phyloP scores from a whole-genome alignment of 2,888 invertebrate species.

The Trichacis sp. region DNA sequence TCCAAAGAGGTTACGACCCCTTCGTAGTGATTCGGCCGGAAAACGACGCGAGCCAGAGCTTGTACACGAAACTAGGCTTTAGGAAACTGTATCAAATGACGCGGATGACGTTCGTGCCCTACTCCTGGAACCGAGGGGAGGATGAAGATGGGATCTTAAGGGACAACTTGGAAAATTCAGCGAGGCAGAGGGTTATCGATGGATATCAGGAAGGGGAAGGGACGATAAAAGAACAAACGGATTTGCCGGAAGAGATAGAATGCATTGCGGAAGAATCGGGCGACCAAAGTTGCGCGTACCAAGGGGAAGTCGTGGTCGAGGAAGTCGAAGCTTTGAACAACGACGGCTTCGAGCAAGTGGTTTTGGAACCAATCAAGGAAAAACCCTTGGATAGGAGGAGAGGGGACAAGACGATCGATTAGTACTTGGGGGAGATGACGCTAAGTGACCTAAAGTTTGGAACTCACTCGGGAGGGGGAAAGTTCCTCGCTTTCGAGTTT shows the following conservation, averaged over 20 bases:
- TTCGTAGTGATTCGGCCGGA: slow-evolving; percentile 90
- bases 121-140: slow-evolving; percentile 58
- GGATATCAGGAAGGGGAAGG: slow-evolving; percentile 49
- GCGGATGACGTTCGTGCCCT: slow-evolving; percentile 78
- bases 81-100: slow-evolving; percentile 84
- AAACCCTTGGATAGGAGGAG: slow-evolving; percentile 49
- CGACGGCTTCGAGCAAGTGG: slow-evolving; percentile 23
- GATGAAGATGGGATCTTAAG: slow-evolving; percentile 47
- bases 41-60: slow-evolving; percentile 86
- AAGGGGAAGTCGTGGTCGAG: slow-evolving; percentile 1
- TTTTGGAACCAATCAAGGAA: slow-evolving; percentile 46
- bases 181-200: slow-evolving; percentile 55
- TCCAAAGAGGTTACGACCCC: slow-evolving; percentile 82
- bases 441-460: not conserved
- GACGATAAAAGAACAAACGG: slow-evolving; percentile 46
- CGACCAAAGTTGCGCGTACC: slow-evolving; percentile 22
- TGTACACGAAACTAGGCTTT: slow-evolving; percentile 87
- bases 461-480: not conserved
- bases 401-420: slow-evolving; percentile 35
- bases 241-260: slow-evolving; percentile 35
- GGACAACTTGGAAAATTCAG: slow-evolving; percentile 56
- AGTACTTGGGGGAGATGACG: not conserved
- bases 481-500: not conserved
- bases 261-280: slow-evolving; percentile 40
- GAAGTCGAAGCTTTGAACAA: not conserved